phyloP scores from a whole-genome alignment of 1,140 invertebrate genomes.

The Cephus cinctus region DNA sequence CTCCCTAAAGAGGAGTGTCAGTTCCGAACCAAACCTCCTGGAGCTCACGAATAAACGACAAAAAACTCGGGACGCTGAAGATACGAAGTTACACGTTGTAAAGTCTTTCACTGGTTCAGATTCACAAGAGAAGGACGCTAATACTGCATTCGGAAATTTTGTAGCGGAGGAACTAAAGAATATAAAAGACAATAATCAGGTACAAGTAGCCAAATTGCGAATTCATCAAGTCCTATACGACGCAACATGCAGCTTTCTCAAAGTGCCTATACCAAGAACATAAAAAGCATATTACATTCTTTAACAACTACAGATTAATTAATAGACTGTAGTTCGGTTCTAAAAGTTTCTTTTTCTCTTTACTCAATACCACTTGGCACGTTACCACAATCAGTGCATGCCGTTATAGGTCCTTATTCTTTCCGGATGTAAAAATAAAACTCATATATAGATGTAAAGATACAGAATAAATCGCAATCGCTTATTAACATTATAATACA shows the following conservation, averaged over 20 bases:
- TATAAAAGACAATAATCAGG: neutral
- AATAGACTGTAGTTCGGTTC: too few relatives aligned
- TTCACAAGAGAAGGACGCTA: neutral
- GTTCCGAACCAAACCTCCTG: neutral
- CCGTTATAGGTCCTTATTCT: too few relatives aligned
- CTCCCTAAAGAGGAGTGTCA: neutral
- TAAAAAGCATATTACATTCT: too few relatives aligned
- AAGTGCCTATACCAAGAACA: neutral
- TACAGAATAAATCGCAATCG: too few relatives aligned
- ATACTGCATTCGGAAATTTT: slow-evolving; percentile 1
- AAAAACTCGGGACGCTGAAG: neutral
- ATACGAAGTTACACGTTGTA: neutral
- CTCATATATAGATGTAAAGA: too few relatives aligned
- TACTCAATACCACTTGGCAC: too few relatives aligned
- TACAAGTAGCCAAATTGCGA: slow-evolving; percentile 1
- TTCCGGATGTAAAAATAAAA: too few relatives aligned
- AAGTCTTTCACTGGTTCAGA: slow-evolving; percentile 1
- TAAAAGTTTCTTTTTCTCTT: too few relatives aligned
- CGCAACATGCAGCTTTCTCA: neutral
- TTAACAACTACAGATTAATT: too few relatives aligned
- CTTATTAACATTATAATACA: too few relatives aligned
- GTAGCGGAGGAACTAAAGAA: slow-evolving; percentile 1
- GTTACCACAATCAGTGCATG: too few relatives aligned
- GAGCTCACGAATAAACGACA: neutral
- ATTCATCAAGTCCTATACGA: slow-evolving; percentile 1